Base-by-base conservation (phyloP, 2,888 invertebrate genomes). In the Lumbricus terrestris region DNA sequence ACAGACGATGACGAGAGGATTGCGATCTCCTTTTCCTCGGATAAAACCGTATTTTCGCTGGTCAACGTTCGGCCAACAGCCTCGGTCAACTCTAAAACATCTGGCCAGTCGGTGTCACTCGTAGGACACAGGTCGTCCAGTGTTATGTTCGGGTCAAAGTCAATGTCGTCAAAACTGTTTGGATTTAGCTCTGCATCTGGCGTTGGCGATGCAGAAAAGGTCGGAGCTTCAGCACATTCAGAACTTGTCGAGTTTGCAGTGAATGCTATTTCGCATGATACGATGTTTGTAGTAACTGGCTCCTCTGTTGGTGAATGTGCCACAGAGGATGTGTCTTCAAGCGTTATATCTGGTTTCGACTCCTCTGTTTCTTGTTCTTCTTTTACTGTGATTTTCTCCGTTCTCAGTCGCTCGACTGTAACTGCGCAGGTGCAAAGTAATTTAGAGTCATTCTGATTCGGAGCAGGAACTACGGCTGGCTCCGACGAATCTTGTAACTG, bases 51-150 rank as follows among this genome's bases (percentile, higher is more conserved):
- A 69, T 69, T 69, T 69, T 69, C 69, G 13, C n/a, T n/a, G 35
- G 34, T 34, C 15, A 85, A 35, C 16, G 85, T 35, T 85, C 85
- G 23, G 23, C 35, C 34, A 34, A 85, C 85, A 20, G 85, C 34
- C 16, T 34, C 85, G 6, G 85, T 37, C 85, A 85, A 23, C n/a
- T 85, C 85, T 37, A 85, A 37, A 85, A 85, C 37, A 37, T 85
- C 85, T 35, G 85, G 37, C 34, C 34, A 37, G 18, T 85, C 85
- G 2, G 37, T 37, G 37, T 85, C 85, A 11, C 85, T 85, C 23
- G 85, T n/a, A 20, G 85, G 85, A 85, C 85, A 85, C 85, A 85
- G 85, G 16, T 85, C 85, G n/a, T 85, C 85, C 35, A 85, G 85
- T 85, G 85, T 20, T 35, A 34, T 35, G 8, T 34, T 35, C 35